Base-by-base conservation (phyloP, 2,797 vertebrate genomes). In the Sorex maritimensis region DNA sequence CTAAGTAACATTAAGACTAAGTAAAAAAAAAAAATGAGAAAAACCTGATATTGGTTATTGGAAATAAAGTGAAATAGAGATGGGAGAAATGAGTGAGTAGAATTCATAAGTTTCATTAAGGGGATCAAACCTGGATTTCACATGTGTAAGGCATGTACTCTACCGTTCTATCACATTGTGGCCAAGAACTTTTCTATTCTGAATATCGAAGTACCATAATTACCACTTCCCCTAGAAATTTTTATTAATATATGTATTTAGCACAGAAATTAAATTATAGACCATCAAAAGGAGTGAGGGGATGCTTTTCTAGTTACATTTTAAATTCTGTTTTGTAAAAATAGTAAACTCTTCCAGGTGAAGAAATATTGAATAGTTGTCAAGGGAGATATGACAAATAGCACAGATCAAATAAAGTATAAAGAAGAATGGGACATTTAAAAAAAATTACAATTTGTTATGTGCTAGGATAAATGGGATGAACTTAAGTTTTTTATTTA, bases 301-400 rank as follows among this genome's bases (percentile, higher is more conserved):
- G 0, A 30, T 83, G 38, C 30, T 85, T 61, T 34, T 38, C 14
- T 55, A 23, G 13, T 86, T 87, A 61, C 28, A 88, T 46, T 93
- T 80, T 63, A 24, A 86, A 77, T 75, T 81, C 23, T 30, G 6
- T 88, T 92, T 95, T 74, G 34, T 83, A 72, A 95, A 85, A 41
- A 13, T 75, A 77, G 49, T 82, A 49, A 61, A 52, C 8, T 75
- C 17, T 38, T 86, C 28, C n/a, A 78, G 13, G 21, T 86, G 46
- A 89, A 72, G 6, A 49, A 34, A 1, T 49, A 3, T 38, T 92
- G 0, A 41, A 4, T 80, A 13, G 0, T 46, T 90, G 49, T 52
- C 49, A 52, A 49, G 26, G 69, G 15, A 77, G 30, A 23, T 15
- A 69, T 44, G 88, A 78, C 23, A 93, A 23, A 30, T 73, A 58